Evolutionary conservation across 2,888 invertebrate genomes (phyloP), one percentile per base, ranked within the genome.

Genomic region (Emmelina monodactyla): DNA sequence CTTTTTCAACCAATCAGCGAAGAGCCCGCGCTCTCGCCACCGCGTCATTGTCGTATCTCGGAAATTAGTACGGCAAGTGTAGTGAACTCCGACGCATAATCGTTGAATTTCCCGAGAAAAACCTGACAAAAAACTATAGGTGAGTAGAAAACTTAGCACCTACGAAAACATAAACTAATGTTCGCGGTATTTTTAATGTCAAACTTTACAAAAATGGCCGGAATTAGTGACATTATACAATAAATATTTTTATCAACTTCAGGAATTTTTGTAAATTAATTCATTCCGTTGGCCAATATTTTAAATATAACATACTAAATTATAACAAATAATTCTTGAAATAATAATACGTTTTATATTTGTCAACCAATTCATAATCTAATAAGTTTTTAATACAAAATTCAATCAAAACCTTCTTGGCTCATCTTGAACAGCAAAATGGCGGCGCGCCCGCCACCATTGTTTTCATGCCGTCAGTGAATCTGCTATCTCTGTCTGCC

Each of bases 21-120:
- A 49, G 54, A 76, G 61, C 78, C 75, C 79, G 79, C 79, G 78
- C 75, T 78, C 73, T 70, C 64, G 70, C 71, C 69, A 71, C 57
- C 65, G 79, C 76, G 73, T 78, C 79, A 65, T 69, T 70, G 70
- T 73, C 71, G 67, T 75, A 73, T 73, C 78, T 78, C 61, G 76
- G 68, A 78, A 78, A 75, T 78, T 78, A 78, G 79, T 79, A 72
- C 76, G 63, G 61, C 60, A 56, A 64, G 72, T 70, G 72, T 71
- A 72, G 73, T 67, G 76, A 76, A 76, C 73, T 72, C 71, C 76
- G 79, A 67, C 66, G 65, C 68, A 63, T 69, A 72, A 75, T 71
- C 63, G 63, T 60, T 62, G 66, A 67, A 70, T 76, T 73, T 72
- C 65, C 67, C 65, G 60, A 62, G 62, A 62, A 53, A 61, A 63